Percentiles rank a stretch among this genome's conserved stretches.
Conservation (phyloP, 1,140 invertebrate species). For the Cydia amplana region DNA sequence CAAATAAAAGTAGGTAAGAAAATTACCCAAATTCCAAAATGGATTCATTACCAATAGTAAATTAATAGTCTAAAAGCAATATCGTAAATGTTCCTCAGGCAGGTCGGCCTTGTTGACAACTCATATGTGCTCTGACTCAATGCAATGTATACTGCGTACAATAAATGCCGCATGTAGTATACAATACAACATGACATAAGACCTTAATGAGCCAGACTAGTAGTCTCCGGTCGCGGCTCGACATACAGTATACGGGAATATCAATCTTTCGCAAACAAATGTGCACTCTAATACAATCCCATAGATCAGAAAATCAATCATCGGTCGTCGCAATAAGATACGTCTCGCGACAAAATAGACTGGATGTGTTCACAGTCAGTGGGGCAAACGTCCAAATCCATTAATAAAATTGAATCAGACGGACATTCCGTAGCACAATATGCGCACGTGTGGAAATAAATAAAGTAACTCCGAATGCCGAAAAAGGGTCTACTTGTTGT, state of each 20-base stretch:
- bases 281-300: constrained; percentile 45
- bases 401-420: constrained; percentile 79
- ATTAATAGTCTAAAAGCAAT: constrained; percentile 66
- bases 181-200: not conserved
- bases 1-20: not conserved
- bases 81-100: constrained; percentile 59
- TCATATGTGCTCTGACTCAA: constrained; percentile 64
- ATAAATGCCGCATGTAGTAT: not conserved
- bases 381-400: constrained; percentile 77
- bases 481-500: constrained; percentile 8
- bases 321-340: constrained; percentile 51
- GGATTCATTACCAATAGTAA: constrained; percentile 53
- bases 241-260: constrained; percentile 49
- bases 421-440: constrained; percentile 73
- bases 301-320: constrained; percentile 51
- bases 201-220: not conserved
- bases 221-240: constrained; percentile 50
- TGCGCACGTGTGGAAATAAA: constrained; percentile 71
- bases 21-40: not conserved
- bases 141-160: constrained; percentile 41
- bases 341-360: constrained; percentile 69
- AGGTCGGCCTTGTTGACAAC: constrained; percentile 69
- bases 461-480: constrained; percentile 40
- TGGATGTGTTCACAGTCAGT: constrained; percentile 71
- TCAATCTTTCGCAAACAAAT: constrained; percentile 42